phyloP scores from a whole-genome alignment of 2,113 vertebrate species.

The Cariama cristata region DNA sequence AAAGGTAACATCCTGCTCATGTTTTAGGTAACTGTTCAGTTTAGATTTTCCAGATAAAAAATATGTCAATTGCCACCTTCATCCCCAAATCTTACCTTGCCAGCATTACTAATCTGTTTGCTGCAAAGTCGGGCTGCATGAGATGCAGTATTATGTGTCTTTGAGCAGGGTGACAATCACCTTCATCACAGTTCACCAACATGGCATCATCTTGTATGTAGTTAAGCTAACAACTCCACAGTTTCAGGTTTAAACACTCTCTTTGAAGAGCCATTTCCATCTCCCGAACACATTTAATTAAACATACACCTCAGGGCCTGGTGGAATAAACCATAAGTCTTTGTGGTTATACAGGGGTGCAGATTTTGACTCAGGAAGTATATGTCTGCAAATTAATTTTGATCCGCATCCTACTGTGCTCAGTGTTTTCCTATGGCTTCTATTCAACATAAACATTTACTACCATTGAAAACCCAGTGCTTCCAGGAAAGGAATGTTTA shows the following conservation, averaged over 20 bases:
- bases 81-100: not conserved
- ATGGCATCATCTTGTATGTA: fast-evolving
- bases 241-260: not conserved
- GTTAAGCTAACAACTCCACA: not conserved
- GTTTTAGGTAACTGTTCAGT: not conserved
- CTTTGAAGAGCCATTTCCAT: not conserved
- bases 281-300: not conserved
- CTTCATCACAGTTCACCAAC: not conserved
- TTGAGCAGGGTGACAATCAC: not conserved
- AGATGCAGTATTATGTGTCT: not conserved
- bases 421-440: not conserved
- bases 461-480: not conserved
- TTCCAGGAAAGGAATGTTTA: conserved; percentile 29
- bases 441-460: conserved; percentile 1
- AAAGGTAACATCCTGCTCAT: fast-evolving
- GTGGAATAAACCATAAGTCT: not conserved
- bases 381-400: not conserved
- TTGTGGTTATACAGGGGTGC: not conserved
- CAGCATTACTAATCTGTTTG: not conserved
- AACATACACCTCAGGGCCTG: not conserved
- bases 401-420: not conserved
- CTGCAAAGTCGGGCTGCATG: not conserved
- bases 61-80: not conserved
- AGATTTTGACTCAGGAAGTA: not conserved
- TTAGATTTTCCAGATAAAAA: not conserved